Evolutionary conservation across 2,888 invertebrate genomes (phyloP), one percentile per base, ranked within the genome.

Genomic region (Bombylius major): DNA sequence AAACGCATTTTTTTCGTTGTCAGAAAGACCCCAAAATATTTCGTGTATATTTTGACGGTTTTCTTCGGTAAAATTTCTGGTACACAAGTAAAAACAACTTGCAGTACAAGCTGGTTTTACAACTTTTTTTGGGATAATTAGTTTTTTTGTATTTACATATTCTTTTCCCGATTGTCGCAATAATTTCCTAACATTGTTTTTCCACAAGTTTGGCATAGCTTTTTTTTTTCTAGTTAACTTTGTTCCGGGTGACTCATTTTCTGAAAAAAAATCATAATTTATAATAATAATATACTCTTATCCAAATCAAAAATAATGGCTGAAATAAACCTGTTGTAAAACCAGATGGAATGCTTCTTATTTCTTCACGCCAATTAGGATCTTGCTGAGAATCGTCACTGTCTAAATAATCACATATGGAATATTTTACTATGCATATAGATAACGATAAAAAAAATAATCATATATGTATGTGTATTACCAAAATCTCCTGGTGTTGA

Each of bases 191-290:
- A 55, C 39, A 46, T 54, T 55, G 34, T 39, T 50, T 52, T 57
- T 57, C 53, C 55, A 54, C 36, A 49, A 42, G 51, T 51, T 23
- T 47, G 36, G 36, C 36, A 6, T 5, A 36, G 49, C 54, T 45
- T 53, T 14, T 53, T 45, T 48, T 53, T 58, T 58, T 49, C 55
- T n/a, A n/a, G n/a, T 55, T 53, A 50, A 50, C 47, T 52, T 50
- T 47, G 54, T 51, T 51, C 47, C 49, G 7, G 53, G 55, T n/a
- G 51, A 53, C 33, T 51, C 14, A 55, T 47, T 34, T 39, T 53
- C 36, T 36, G 8, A n/a, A n/a, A n/a, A n/a, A n/a, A n/a, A n/a
- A n/a, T n/a, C n/a, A n/a, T n/a, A n/a, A n/a, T n/a, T n/a, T n/a
- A n/a, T n/a, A n/a, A n/a, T n/a, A n/a, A n/a, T n/a, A n/a, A n/a